Conservation (phyloP, 2,113 vertebrate species). For the Phalacrocorax aristotelis region DNA sequence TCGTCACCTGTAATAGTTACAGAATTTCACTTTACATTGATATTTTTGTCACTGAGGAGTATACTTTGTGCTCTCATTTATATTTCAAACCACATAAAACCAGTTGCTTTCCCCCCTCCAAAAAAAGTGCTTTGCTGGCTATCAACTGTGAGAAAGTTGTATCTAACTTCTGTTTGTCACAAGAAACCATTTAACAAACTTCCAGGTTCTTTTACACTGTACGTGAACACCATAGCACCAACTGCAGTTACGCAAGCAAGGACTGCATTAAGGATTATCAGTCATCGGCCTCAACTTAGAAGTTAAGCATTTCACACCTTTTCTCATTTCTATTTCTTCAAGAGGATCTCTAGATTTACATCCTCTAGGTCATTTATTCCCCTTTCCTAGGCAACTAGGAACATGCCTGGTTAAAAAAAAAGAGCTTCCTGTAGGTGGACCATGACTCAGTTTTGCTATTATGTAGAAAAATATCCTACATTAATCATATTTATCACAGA, state of each 20-base stretch:
- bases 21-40: neutral
- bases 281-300: neutral
- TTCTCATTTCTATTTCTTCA: neutral
- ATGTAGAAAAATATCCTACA: neutral
- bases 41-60: neutral
- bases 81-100: neutral
- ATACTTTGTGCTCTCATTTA: neutral
- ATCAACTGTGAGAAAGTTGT: neutral
- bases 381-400: neutral
- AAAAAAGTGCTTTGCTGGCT: neutral
- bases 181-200: neutral
- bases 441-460: neutral
- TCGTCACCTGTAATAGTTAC: neutral
- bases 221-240: neutral
- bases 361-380: neutral
- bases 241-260: neutral
- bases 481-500: neutral
- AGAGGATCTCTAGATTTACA: neutral
- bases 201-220: neutral
- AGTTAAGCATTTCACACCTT: neutral
- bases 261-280: neutral
- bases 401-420: neutral
- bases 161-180: neutral
- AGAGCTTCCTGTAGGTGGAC: neutral
- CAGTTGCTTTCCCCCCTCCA: fast-evolving